Base-by-base conservation (phyloP, 2,797 vertebrate genomes). In the Lacerta agilis region DNA sequence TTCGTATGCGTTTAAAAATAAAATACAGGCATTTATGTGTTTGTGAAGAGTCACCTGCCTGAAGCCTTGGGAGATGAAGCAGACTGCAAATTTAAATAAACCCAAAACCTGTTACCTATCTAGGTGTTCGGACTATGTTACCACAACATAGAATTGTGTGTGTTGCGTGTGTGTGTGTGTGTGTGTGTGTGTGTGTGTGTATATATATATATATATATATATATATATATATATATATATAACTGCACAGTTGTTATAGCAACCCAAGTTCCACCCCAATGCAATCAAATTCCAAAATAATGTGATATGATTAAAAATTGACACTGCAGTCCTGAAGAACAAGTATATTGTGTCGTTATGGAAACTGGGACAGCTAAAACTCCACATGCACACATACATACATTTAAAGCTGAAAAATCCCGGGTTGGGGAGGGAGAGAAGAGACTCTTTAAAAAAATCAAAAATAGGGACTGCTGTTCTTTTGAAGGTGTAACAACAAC, bases 311-410 rank as follows among this genome's bases (percentile, higher is more conserved):
- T 93, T 90, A 89, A 93, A 91, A 93, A 83, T 61, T 69, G 94
- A 89, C 86, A 69, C 67, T 64, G 93, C 90, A 86, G 86, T 69
- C 73, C 88, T 79, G 79, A 87, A 82, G 91, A 93, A 93, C 81
- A 88, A 91, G 83, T 36, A 66, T 33, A 72, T 89, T 79, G 80
- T 3, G 90, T 93, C 88, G 92, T 92, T 64, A 83, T 94, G 86
- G 89, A 92, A 95, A 95, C 92, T 69, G 81, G 88, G 90, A 93
- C 87, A 91, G 90, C 93, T 94, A 90, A 89, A 86, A 92, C 92
- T 89, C 86, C 84, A 67, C 64, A 58, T 76, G 73, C 89, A 81
- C 87, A 90, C 78, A 92, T 89, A 90, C 79, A 92, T 33, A 29
- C 72, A 38, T 92, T 89, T 83, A 94, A 93, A 76, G 89, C 86